These are phyloP conservation scores for Sarcophaga peregrina DNA, from an alignment of 1,140 invertebrate genomes.

Conservation along the genomic window DNA sequence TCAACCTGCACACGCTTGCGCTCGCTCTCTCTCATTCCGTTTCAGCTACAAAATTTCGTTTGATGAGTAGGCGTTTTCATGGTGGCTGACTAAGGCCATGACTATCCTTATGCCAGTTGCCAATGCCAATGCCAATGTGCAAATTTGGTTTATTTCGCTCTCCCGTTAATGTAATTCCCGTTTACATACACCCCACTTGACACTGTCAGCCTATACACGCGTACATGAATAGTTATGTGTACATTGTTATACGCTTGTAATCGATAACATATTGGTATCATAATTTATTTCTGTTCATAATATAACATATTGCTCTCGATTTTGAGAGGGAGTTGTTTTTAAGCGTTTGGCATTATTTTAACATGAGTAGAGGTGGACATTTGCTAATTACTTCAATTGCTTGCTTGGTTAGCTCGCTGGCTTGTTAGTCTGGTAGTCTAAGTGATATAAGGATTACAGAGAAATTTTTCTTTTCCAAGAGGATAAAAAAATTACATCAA, in stretches of 20 bases:
- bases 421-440: no score
- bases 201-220: not conserved
- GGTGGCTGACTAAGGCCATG: not conserved
- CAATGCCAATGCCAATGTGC: not conserved
- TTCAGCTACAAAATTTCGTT: slow-evolving; percentile 2
- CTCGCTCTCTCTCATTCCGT: not conserved
- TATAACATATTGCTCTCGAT: not conserved
- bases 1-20: not conserved
- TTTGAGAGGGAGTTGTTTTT: not conserved
- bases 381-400: not conserved
- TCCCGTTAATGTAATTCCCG: slow-evolving; percentile 1
- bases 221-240: not conserved
- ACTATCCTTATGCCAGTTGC: not conserved
- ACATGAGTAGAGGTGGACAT: not conserved
- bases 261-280: slow-evolving; percentile 4
- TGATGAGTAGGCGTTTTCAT: slow-evolving; percentile 33
- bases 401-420: no score
- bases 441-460: no score
- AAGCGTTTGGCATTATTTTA: not conserved
- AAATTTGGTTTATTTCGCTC: not conserved
- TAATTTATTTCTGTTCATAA: slow-evolving; percentile 12
- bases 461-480: no score
- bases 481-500: no score
- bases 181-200: slow-evolving; percentile 12
- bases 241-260: not conserved